These are phyloP conservation scores for Drosophila atroscutellata DNA, from an alignment of 2,888 invertebrate genomes.

Conservation along the genomic window DNA sequence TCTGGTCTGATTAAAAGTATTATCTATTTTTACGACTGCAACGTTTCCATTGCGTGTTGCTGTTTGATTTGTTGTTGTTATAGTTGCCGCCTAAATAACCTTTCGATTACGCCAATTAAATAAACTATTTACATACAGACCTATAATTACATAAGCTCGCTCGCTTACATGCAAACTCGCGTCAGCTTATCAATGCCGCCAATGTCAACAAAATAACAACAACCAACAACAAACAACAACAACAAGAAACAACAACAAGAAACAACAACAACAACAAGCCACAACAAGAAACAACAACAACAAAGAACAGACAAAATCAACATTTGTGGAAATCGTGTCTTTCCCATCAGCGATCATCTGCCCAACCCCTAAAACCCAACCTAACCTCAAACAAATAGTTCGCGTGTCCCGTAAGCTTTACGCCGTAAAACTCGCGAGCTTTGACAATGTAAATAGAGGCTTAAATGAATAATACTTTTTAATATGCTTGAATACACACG, in stretches of 20 bases:
- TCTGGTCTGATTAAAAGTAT: constrained; percentile 1
- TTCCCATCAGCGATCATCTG: constrained; percentile 19
- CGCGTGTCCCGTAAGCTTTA: constrained; percentile 1
- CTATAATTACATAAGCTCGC: constrained; percentile 60
- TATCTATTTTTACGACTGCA: constrained; percentile 20
- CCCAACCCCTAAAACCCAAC: constrained; percentile 23
- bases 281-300: constrained; percentile 13
- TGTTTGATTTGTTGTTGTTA: constrained; percentile 26
- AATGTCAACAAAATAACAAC: constrained; percentile 61
- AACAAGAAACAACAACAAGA: not conserved
- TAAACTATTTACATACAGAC: constrained; percentile 47
- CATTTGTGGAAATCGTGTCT: constrained; percentile 30
- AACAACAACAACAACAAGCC: constrained; percentile 17
- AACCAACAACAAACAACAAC: constrained; percentile 35
- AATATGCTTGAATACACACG: constrained; percentile 16
- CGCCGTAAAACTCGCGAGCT: constrained; percentile 11
- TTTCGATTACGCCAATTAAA: constrained; percentile 73
- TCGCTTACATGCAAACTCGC: constrained; percentile 7
- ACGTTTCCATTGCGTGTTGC: constrained; percentile 9
- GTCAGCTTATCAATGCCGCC: constrained; percentile 63
- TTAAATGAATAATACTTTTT: constrained; percentile 44
- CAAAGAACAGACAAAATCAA: constrained; percentile 2
- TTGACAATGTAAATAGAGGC: constrained; percentile 43
- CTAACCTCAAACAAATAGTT: constrained; percentile 24
- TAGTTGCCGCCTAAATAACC: constrained; percentile 65